These are phyloP conservation scores for Acrocephalus kingi DNA, from an alignment of 2,113 vertebrate species.

Conservation along the genomic window DNA sequence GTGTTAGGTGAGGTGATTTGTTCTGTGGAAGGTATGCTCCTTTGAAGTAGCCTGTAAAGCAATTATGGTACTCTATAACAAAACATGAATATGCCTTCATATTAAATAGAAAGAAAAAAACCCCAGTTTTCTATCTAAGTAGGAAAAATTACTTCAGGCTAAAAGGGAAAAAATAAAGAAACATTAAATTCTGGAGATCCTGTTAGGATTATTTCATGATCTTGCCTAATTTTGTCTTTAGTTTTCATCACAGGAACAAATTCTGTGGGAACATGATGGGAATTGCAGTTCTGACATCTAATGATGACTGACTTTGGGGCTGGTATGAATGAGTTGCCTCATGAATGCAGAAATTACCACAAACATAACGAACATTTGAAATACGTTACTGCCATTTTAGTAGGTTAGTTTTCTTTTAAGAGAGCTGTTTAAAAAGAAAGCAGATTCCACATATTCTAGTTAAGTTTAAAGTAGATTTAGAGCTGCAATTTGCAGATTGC, in stretches of 20 bases:
- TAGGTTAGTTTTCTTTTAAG: neutral
- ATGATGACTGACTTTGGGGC: neutral
- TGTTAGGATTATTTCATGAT: neutral
- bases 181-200: neutral
- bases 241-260: neutral
- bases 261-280: neutral
- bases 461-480: neutral
- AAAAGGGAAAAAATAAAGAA: neutral
- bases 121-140: neutral
- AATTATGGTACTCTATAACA: neutral
- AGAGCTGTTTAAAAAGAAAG: neutral
- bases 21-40: neutral
- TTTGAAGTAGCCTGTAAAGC: neutral
- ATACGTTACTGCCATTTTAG: neutral
- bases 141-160: neutral
- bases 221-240: neutral
- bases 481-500: slow-evolving; percentile 51
- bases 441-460: neutral
- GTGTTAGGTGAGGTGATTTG: neutral
- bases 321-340: neutral
- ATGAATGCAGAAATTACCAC: neutral
- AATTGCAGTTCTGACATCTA: neutral
- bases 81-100: neutral
- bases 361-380: neutral
- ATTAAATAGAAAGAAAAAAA: neutral